Conservation (phyloP, 2,113 vertebrate species). For the Condylura cristata region DNA sequence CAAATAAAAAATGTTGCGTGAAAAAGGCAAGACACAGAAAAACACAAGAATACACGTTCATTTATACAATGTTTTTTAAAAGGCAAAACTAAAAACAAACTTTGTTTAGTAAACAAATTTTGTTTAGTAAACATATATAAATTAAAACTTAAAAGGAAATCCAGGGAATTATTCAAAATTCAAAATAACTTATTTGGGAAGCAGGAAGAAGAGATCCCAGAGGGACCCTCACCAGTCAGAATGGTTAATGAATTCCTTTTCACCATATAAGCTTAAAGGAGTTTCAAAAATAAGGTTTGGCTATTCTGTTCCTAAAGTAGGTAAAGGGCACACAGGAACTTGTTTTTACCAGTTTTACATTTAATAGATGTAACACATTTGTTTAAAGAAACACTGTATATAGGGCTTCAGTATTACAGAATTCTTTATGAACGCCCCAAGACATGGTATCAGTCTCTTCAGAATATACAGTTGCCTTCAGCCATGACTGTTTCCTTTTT, state of each 20-base stretch:
- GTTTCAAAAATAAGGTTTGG: neutral
- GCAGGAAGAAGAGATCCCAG: neutral
- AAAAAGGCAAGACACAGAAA: conserved; percentile 20
- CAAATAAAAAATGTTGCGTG: neutral
- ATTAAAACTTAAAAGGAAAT: conserved; percentile 20
- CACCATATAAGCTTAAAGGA: neutral
- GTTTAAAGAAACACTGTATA: neutral
- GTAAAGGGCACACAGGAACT: neutral
- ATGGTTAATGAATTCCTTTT: neutral
- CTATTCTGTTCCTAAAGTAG: neutral
- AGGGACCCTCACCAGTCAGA: neutral
- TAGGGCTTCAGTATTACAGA: neutral
- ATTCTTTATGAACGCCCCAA: neutral
- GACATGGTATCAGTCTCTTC: neutral
- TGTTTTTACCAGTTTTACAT: neutral
- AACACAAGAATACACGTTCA: neutral
- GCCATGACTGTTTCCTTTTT: neutral
- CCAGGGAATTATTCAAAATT: neutral
- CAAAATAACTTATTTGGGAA: neutral
- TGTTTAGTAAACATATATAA: neutral
- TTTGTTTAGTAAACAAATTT: conserved; percentile 25
- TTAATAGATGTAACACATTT: neutral
- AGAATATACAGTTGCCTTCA: conserved; percentile 2
- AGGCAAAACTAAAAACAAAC: neutral
- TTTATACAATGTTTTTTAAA: conserved; percentile 20